Evolutionary conservation across 2,797 vertebrate genomes (phyloP), one percentile per base, ranked within the genome.

Genomic region (Enteromius trimaculatus): DNA sequence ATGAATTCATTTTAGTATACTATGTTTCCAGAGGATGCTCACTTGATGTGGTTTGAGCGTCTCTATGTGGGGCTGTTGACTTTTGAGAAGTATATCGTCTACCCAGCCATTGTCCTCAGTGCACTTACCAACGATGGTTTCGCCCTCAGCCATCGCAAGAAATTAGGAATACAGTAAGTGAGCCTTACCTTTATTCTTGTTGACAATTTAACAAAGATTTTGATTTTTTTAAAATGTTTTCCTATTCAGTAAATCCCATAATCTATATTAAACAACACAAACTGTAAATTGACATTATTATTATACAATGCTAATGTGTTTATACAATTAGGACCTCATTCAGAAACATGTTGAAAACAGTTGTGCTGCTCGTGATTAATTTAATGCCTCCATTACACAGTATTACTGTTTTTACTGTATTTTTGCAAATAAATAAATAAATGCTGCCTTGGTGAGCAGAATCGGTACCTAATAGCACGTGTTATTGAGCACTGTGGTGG

Each of bases 41-140:
- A 96, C 88, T 90, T 99, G 90, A 99, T 98, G 97, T 99, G 98
- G 98, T 99, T 98, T 76, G 98, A 99, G 94, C 96, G 96, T n/a
- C 94, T 98, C 21, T 97, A 98, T 58, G 96, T 98, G 84, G 97
- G 98, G 88, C 97, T 99, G 68, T 93, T 98, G 89, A 97, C 95
- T 90, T 97, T 99, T 85, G 98, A 99, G 93, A 99, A 99, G 91
- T 99, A 99, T 51, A 83, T 98, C 82, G 94, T 99, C 71, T 98
- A 99, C 90, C 98, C 98, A 4, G 97, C 98, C 90, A 96, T 99
- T 84, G 93, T 99, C 76, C 89, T 99, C 90, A 98, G 97, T 82
- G 98, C 97, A 6, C 96, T 99, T 85, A 99, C 98, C 21, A 96
- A 95, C 37, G 96, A 99, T 72, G 97, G 97, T 84, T 99, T 98